Evolutionary conservation across 2,888 invertebrate genomes (phyloP).

Genomic region (Epinotia bilunana): DNA sequence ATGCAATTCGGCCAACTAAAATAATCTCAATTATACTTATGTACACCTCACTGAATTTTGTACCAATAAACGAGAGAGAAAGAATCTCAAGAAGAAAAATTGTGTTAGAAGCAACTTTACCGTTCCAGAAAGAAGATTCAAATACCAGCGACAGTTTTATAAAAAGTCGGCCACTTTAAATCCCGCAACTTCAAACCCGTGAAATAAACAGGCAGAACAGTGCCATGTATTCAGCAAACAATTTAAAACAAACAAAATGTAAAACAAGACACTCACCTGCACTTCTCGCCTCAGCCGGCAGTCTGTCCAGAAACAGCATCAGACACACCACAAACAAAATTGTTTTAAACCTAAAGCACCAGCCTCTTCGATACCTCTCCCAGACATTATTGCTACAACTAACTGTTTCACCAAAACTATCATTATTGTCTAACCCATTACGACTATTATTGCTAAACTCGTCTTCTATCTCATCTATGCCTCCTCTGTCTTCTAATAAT

Average conservation of each 20-base stretch:
- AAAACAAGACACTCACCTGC: conserved; percentile 68
- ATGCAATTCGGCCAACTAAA: too few relatives aligned
- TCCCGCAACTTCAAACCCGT: too few relatives aligned
- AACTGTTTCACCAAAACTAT: conserved; percentile 57
- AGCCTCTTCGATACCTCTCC: conserved; percentile 60
- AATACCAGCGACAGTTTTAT: too few relatives aligned
- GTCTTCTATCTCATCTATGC: conserved; percentile 56
- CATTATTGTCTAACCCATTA: conserved; percentile 64
- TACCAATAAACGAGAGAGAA: too few relatives aligned
- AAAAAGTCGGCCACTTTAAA: too few relatives aligned
- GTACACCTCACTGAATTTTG: too few relatives aligned
- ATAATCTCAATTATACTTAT: too few relatives aligned
- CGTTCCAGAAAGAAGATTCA: too few relatives aligned
- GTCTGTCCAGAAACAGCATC: conserved; percentile 66
- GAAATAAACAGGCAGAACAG: too few relatives aligned
- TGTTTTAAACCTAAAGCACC: conserved; percentile 77
- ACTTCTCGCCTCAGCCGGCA: conserved; percentile 72
- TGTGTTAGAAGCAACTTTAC: too few relatives aligned
- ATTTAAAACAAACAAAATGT: too few relatives aligned
- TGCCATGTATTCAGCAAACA: not conserved
- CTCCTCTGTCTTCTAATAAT: conserved; percentile 79
- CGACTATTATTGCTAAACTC: conserved; percentile 66
- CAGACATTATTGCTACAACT: conserved; percentile 59
- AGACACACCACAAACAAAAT: conserved; percentile 73
- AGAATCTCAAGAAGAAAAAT: too few relatives aligned